phyloP scores from a whole-genome alignment of 2,797 vertebrate genomes.

The Helarctos malayanus region DNA sequence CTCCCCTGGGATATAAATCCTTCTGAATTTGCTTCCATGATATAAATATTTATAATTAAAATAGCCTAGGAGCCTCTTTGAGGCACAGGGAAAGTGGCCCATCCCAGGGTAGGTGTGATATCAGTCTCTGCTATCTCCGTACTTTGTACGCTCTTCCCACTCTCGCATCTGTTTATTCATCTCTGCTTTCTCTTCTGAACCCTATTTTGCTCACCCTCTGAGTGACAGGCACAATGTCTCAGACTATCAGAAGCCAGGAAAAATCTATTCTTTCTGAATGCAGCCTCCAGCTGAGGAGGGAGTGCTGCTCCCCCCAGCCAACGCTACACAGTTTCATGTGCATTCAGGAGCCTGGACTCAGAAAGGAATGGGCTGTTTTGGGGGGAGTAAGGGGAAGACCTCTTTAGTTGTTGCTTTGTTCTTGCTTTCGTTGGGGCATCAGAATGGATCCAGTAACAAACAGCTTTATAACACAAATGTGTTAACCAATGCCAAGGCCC shows the following conservation, averaged over 20 bases:
- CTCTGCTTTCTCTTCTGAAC: constrained; percentile 55
- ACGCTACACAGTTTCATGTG: background rate
- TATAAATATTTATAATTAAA: constrained; percentile 79
- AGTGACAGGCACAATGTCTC: constrained; percentile 5
- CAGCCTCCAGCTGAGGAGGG: constrained; percentile 65
- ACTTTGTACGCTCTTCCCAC: background rate
- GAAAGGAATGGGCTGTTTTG: constrained; percentile 37
- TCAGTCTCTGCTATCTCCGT: background rate
- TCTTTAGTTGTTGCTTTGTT: constrained; percentile 63
- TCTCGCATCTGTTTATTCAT: background rate
- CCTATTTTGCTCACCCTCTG: background rate
- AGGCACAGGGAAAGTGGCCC: constrained; percentile 67
- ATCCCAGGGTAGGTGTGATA: constrained; percentile 46
- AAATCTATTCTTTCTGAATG: constrained; percentile 60
- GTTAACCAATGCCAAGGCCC: constrained; percentile 56
- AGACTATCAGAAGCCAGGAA: constrained; percentile 60
- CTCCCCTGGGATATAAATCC: constrained; percentile 80
- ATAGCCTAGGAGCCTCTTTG: constrained; percentile 2
- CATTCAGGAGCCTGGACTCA: background rate
- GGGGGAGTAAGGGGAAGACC: background rate
- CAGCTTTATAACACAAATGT: background rate
- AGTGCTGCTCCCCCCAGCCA: fast-evolving
- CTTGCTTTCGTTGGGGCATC: constrained; percentile 54
- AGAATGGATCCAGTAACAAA: background rate
- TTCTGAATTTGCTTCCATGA: constrained; percentile 68